These are phyloP conservation scores for Tychaedon coryphoeus DNA, from an alignment of 2,113 vertebrate species.

Conservation along the genomic window DNA sequence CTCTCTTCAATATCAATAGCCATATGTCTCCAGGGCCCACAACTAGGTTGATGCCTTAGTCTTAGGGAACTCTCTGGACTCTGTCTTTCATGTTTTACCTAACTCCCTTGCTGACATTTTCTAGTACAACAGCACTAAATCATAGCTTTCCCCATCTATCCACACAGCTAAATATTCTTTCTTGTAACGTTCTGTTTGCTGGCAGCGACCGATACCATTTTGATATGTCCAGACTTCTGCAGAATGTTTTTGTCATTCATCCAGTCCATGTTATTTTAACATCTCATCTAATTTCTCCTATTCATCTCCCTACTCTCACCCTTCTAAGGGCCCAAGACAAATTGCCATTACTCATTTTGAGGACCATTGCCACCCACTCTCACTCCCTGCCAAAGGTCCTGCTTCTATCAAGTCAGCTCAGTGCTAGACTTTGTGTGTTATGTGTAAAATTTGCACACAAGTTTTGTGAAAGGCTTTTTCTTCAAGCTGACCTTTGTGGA, in stretches of 20 bases:
- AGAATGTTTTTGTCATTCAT: background rate
- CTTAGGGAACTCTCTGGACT: background rate
- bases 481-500: background rate
- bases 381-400: background rate
- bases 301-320: background rate
- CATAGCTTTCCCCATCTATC: background rate
- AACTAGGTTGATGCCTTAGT: background rate
- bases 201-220: background rate
- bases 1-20: background rate
- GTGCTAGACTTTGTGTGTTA: background rate
- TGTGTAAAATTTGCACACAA: background rate
- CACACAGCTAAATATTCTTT: background rate
- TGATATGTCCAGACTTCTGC: background rate
- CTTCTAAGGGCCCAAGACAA: background rate
- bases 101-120: background rate
- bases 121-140: background rate
- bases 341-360: background rate
- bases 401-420: background rate
- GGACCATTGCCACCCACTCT: background rate
- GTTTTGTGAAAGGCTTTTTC: background rate
- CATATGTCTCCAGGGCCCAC: background rate
- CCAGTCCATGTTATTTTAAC: background rate
- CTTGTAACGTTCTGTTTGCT: background rate
- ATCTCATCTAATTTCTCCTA: background rate
- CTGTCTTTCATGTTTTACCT: background rate